Percentiles rank a stretch among this genome's conserved stretches.
phyloP scores from a whole-genome alignment of 2,888 invertebrate genomes.

The Spisula solida region DNA sequence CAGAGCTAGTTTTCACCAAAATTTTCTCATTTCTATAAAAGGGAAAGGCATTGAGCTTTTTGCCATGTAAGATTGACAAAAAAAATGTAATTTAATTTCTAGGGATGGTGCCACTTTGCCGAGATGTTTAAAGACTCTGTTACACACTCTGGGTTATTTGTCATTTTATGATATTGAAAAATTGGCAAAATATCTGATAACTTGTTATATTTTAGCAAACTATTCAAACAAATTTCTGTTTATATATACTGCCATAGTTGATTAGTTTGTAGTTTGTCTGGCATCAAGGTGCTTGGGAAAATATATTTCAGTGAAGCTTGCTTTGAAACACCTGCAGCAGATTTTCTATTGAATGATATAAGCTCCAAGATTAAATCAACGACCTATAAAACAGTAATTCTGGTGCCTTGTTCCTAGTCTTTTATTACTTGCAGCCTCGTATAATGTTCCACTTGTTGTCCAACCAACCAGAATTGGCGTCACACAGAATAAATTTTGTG shows the following conservation, averaged over 20 bases:
- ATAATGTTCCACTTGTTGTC: too few relatives aligned
- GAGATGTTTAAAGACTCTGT: conserved; percentile 12
- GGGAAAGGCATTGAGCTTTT: not conserved
- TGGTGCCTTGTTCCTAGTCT: too few relatives aligned
- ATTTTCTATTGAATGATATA: not conserved
- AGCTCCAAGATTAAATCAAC: not conserved
- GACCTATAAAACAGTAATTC: too few relatives aligned
- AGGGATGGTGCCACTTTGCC: conserved; percentile 7
- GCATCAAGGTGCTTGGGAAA: not conserved
- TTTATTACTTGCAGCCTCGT: too few relatives aligned
- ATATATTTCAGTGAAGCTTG: not conserved
- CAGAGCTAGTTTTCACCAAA: conserved; percentile 42
- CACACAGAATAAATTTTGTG: too few relatives aligned
- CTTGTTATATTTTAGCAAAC: conserved; percentile 18
- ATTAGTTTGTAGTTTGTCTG: not conserved
- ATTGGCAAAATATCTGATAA: not conserved
- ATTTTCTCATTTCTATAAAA: conserved; percentile 11
- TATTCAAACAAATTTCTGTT: conserved; percentile 8
- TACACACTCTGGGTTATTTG: not conserved
- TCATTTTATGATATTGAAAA: conserved; percentile 3
- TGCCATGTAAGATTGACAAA: conserved; percentile 9
- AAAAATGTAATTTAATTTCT: conserved; percentile 34
- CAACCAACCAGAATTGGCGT: too few relatives aligned
- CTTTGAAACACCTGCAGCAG: not conserved
- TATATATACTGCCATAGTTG: not conserved